Evolutionary conservation across 1,140 invertebrate species (phyloP).

Genomic region (Drosophila kepulauana): DNA sequence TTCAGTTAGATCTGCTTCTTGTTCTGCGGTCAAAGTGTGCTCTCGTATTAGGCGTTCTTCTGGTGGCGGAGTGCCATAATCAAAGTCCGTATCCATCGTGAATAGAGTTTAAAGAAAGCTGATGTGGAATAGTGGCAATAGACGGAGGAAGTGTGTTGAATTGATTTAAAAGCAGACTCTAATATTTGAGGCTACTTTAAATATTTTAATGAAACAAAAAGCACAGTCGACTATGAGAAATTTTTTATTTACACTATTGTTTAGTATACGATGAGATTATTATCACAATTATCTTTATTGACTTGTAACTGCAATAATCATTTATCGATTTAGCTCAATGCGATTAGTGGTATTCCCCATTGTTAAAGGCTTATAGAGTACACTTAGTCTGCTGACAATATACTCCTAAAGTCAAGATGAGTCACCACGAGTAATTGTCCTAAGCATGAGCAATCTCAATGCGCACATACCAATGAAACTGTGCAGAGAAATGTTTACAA

Average conservation of each 20-base stretch:
- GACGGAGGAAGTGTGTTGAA: neutral
- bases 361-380: neutral
- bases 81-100: constrained; percentile 57
- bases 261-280: too few species aligned
- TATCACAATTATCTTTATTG: too few species aligned
- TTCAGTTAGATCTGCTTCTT: constrained; percentile 46
- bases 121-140: neutral
- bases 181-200: neutral
- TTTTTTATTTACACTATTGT: too few species aligned
- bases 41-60: constrained; percentile 51
- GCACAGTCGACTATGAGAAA: neutral
- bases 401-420: neutral
- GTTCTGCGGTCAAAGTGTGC: constrained; percentile 46
- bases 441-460: neutral
- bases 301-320: neutral
- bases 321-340: neutral
- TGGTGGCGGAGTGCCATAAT: constrained; percentile 56
- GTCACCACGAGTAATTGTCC: neutral
- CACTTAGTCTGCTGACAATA: neutral
- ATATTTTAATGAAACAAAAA: neutral
- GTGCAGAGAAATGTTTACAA: constrained; percentile 23
- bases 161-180: neutral
- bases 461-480: constrained; percentile 1
- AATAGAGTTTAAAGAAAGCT: neutral
- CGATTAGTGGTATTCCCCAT: constrained; percentile 4